phyloP scores from a whole-genome alignment of 2,888 invertebrate genomes.

The Octodonta nipae region DNA sequence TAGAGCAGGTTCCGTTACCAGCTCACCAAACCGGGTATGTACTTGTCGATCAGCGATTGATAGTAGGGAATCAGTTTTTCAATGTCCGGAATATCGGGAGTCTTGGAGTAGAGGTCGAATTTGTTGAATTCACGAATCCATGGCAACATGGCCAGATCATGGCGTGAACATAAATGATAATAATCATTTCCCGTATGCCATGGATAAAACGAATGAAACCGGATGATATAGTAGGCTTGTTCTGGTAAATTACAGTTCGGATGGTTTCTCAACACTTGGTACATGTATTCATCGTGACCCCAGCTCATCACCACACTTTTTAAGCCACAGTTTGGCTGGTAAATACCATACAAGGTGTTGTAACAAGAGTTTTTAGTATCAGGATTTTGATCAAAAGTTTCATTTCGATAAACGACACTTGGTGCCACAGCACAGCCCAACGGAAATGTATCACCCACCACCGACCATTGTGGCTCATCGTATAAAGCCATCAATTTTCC shows the following conservation, averaged over 20 bases:
- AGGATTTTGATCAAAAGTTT: conserved; percentile 74
- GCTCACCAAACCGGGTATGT: conserved; percentile 69
- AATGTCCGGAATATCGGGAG: conserved; percentile 69
- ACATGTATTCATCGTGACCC: conserved; percentile 96
- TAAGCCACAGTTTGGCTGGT: conserved; percentile 74
- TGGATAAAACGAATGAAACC: conserved; percentile 85
- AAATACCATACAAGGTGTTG: conserved; percentile 79
- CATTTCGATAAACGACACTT: conserved; percentile 75
- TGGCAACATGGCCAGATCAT: conserved; percentile 62
- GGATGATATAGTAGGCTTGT: conserved; percentile 74
- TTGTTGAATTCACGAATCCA: conserved; percentile 82
- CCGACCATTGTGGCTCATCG: conserved; percentile 85
- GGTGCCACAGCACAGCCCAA: conserved; percentile 80
- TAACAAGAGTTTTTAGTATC: conserved; percentile 65
- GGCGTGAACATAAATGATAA: conserved; percentile 56
- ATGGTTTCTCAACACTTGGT: conserved; percentile 67
- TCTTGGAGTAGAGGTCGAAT: conserved; percentile 92
- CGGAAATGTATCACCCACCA: conserved; percentile 91
- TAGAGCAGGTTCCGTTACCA: no score
- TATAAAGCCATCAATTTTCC: conserved; percentile 84
- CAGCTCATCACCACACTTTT: conserved; percentile 81
- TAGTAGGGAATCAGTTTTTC: conserved; percentile 85
- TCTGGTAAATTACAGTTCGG: conserved; percentile 70
- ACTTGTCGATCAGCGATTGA: conserved; percentile 79
- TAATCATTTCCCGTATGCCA: conserved; percentile 90